Evolutionary conservation across 2,888 invertebrate genomes (phyloP), one percentile per base, ranked within the genome.

Genomic region (Eupsilia transversa): DNA sequence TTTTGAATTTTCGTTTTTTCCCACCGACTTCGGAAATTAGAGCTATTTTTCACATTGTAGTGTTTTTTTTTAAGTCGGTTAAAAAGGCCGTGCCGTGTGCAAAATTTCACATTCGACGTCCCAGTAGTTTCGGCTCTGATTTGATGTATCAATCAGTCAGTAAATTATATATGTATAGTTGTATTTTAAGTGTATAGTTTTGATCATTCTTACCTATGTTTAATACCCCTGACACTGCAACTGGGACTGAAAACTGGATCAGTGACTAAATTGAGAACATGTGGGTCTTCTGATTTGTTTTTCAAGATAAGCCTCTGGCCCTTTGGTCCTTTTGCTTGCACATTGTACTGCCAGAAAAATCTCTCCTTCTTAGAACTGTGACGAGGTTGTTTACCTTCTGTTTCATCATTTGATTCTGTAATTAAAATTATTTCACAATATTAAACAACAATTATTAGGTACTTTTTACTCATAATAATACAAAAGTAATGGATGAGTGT

Each of bases 271-370:
- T 99, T 98, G 80, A 99, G 96, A 60, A 98, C 97, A 94, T 99
- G 99, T 14, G 99, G 99, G 96, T 99, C 99, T 91, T 98, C 98
- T 57, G 98, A 97, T 91, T 98, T 98, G 67, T 98, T 98, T 93
- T 98, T 98, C 88, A 99, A 97, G 65, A 98, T 97, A 80, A 99
- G 96, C 82, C 99, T 97, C 93, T 99, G 99, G 59, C 99, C 99
- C 96, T 99, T 99, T 9, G 99, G 99, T 2, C 99, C 99, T 95
- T 99, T 99, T 2, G 99, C 98, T 95, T 99, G 99, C 0, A 99
- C 99, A 96, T 99, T 99, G 94, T 99, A 99, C 93, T 99, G 99
- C 99, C 99, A 99, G 93, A 99, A 99, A 94, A 97, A 99, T 79
- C 98, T 97, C 91, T 99, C 99, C 87, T 98, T 98, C 93, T 98